Conservation (phyloP, 2,797 vertebrate genomes). For the Adelosebastes latens region DNA sequence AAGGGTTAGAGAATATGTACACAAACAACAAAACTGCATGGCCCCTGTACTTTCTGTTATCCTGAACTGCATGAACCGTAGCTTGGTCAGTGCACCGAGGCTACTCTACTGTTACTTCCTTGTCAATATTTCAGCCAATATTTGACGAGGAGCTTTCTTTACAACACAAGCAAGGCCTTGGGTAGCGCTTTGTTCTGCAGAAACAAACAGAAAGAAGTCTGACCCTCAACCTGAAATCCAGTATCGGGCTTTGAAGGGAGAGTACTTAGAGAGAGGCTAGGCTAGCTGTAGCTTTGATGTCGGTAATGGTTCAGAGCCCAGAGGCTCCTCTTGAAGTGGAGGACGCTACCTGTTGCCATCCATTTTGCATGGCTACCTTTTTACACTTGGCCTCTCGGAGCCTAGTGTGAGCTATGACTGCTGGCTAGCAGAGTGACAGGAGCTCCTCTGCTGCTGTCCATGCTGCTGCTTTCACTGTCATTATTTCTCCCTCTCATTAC, state of each 20-base stretch:
- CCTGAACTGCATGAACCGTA: not conserved
- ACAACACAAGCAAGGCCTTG: constrained; percentile 19
- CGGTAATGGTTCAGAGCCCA: constrained; percentile 30
- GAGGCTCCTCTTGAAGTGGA: constrained; percentile 45
- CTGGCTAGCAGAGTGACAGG: constrained; percentile 11
- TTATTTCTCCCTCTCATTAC: constrained; percentile 17
- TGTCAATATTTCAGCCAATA: constrained; percentile 53
- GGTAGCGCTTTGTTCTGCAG: constrained; percentile 47
- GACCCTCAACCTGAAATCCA: constrained; percentile 40
- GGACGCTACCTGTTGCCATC: constrained; percentile 62
- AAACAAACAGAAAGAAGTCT: constrained; percentile 42
- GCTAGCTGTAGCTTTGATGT: constrained; percentile 63
- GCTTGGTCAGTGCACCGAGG: not conserved
- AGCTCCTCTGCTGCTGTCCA: constrained; percentile 8
- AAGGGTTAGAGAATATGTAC: not conserved
- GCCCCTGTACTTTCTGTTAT: not conserved
- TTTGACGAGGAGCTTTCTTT: constrained; percentile 41
- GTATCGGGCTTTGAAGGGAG: constrained; percentile 39
- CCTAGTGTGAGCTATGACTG: constrained; percentile 20
- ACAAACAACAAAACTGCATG: not conserved
- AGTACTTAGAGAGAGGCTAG: constrained; percentile 25
- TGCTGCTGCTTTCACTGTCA: not conserved
- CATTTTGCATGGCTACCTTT: constrained; percentile 65
- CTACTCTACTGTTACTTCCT: constrained; percentile 5
- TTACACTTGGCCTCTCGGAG: constrained; percentile 36